These are phyloP conservation scores for Drosophila serrata DNA, from an alignment of 1,140 invertebrate genomes.

Conservation along the genomic window DNA sequence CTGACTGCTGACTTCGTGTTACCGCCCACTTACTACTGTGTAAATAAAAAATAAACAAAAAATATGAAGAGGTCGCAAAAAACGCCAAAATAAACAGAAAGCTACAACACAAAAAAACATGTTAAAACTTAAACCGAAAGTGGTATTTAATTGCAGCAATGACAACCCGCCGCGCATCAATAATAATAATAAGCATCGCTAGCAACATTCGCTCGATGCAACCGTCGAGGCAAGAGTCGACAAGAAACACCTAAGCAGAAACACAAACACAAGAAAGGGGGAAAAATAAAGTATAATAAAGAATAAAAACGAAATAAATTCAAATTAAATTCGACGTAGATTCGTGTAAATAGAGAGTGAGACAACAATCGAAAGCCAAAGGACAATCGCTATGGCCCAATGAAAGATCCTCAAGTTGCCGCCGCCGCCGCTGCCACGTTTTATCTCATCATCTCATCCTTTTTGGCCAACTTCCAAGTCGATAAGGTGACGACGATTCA, in stretches of 20 bases:
- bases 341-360: background rate
- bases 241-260: constrained; percentile 18
- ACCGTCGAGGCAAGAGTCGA: constrained; percentile 12
- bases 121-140: constrained; percentile 18
- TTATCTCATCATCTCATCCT: constrained; percentile 16
- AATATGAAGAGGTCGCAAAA: constrained; percentile 13
- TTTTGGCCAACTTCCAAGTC: constrained; percentile 13
- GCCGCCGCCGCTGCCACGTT: background rate
- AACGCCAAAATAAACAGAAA: constrained; percentile 13
- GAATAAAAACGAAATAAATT: background rate
- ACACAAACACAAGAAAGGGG: background rate
- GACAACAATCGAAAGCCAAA: background rate
- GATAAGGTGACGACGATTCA: constrained; percentile 12
- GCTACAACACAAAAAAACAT: background rate
- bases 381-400: constrained; percentile 8
- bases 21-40: constrained; percentile 17
- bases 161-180: constrained; percentile 19
- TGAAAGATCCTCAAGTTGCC: constrained; percentile 11
- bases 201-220: constrained; percentile 15
- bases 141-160: constrained; percentile 23
- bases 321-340: background rate
- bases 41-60: constrained; percentile 16
- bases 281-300: too few species aligned
- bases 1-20: constrained; percentile 9
- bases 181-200: constrained; percentile 18